These are phyloP conservation scores for Scolopax bukidnonensis DNA, from an alignment of 2,797 vertebrate species.

Conservation along the genomic window DNA sequence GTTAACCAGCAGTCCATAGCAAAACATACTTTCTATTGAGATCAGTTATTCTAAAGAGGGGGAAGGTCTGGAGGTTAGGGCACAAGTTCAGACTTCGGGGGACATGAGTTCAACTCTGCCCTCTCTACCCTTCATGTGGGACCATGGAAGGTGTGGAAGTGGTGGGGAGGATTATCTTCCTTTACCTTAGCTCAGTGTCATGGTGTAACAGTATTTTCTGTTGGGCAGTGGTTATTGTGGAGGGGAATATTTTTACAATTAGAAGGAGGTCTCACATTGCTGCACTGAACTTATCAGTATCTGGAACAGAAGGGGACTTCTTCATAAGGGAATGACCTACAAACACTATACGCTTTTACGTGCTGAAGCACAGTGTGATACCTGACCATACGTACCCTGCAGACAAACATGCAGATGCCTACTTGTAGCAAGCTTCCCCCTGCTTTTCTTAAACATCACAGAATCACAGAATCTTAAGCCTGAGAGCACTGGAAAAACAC, in stretches of 20 bases:
- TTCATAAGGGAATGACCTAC: rapidly evolving
- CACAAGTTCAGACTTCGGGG: not conserved
- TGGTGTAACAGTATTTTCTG: rapidly evolving
- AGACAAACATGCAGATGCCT: not conserved
- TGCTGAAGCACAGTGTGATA: rapidly evolving
- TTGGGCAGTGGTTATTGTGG: not conserved
- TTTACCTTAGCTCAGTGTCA: not conserved
- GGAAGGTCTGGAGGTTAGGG: not conserved
- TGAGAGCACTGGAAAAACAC: not conserved
- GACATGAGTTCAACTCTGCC: not conserved
- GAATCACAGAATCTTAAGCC: not conserved
- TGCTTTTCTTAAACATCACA: not conserved
- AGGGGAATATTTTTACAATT: not conserved
- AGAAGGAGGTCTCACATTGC: not conserved
- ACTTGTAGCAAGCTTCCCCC: not conserved
- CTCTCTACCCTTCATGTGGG: not conserved
- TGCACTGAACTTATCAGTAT: not conserved
- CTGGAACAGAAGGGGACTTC: not conserved
- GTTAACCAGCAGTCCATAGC: not conserved
- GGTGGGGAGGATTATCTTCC: not conserved
- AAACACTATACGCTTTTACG: not conserved
- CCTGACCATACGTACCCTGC: rapidly evolving
- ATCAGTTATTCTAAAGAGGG: not conserved
- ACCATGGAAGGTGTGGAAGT: not conserved
- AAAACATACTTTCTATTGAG: not conserved